Evolutionary conservation across 2,113 vertebrate species (phyloP).

Genomic region (Gobiocypris rarus): DNA sequence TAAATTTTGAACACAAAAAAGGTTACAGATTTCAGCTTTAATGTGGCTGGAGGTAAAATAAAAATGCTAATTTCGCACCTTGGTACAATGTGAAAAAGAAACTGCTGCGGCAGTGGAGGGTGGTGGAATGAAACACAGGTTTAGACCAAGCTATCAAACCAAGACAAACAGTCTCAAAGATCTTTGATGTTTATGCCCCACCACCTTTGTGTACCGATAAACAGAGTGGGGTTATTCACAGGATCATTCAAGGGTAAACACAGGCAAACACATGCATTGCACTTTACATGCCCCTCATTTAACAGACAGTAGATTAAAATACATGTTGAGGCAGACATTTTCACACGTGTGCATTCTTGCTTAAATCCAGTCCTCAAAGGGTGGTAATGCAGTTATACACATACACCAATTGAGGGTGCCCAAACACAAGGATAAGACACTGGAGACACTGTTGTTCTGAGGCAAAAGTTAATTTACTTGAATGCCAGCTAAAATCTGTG

Average conservation of each 20-base stretch:
- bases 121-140: neutral
- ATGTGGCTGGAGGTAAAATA: no score
- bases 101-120: neutral
- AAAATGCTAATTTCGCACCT: no score
- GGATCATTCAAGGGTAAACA: neutral
- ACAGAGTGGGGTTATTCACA: conserved; percentile 6
- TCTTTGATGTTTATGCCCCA: neutral
- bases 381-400: conserved; percentile 64
- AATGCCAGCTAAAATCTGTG: neutral
- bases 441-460: neutral
- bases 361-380: neutral
- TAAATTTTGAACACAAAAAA: neutral
- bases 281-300: neutral
- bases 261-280: neutral
- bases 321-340: neutral
- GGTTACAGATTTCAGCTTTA: no score
- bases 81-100: no score
- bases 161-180: conserved; percentile 6
- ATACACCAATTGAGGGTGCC: conserved; percentile 72
- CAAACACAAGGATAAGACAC: conserved; percentile 60
- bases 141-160: conserved; percentile 8
- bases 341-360: neutral
- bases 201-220: neutral
- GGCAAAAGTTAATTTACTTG: neutral
- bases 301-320: neutral